phyloP scores from a whole-genome alignment of 2,888 invertebrate genomes.

The Rhagonycha fulva region DNA sequence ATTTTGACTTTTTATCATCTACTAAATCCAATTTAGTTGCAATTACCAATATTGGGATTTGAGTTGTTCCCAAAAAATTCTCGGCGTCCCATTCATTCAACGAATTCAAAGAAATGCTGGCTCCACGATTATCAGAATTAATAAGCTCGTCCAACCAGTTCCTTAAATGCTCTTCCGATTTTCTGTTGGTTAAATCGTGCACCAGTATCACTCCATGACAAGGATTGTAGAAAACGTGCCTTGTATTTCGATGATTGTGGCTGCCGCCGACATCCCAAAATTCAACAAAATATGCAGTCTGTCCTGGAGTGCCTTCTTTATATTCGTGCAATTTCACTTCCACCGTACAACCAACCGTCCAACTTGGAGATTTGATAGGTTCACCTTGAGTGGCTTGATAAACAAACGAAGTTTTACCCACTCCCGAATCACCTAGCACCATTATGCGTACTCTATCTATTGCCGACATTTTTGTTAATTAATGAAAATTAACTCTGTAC shows the following conservation, averaged over 20 bases:
- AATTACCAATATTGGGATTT: slow-evolving; percentile 92
- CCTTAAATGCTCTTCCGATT: slow-evolving; percentile 90
- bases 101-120: slow-evolving; percentile 28
- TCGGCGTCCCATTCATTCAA: slow-evolving; percentile 82
- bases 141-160: slow-evolving; percentile 93
- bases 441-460: slow-evolving; percentile 90
- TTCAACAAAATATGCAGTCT: slow-evolving; percentile 91
- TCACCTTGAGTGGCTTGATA: slow-evolving; percentile 89
- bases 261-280: slow-evolving; percentile 98
- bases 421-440: slow-evolving; percentile 90
- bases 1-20: slow-evolving; percentile 72
- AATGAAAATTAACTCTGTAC: neutral
- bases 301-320: slow-evolving; percentile 90
- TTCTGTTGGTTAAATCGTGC: slow-evolving; percentile 95
- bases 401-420: slow-evolving; percentile 95
- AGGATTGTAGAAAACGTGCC: slow-evolving; percentile 91
- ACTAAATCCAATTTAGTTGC: slow-evolving; percentile 91
- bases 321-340: slow-evolving; percentile 95
- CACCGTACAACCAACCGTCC: slow-evolving; percentile 95
- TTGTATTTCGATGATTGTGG: slow-evolving; percentile 88
- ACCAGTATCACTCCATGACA: slow-evolving; percentile 95
- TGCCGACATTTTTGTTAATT: slow-evolving; percentile 68
- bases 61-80: slow-evolving; percentile 81
- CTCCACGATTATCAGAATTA: slow-evolving; percentile 67
- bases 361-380: slow-evolving; percentile 83